A percentile compares a stretch with the other conserved stretches of the same genome.
Conservation (phyloP, 37 sponge, comb jelly and placozoan genomes). For the Haliclona indistincta region DNA sequence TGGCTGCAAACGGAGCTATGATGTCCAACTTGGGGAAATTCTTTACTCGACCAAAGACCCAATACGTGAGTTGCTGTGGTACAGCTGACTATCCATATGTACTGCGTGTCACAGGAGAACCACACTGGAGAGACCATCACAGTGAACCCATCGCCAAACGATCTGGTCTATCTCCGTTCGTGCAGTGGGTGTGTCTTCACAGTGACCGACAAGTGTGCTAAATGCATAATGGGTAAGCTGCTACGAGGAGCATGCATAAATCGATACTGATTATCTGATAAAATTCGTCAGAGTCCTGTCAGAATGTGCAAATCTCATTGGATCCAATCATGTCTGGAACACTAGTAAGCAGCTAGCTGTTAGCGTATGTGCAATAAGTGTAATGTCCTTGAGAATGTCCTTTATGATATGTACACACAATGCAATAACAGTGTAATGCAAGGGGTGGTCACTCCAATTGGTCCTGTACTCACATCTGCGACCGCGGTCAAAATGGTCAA, state of each 20-base stretch:
- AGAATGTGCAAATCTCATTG: slow-evolving; percentile 50
- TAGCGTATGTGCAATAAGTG: too few species aligned
- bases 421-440: too few species aligned
- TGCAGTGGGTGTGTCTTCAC: slow-evolving; percentile 46
- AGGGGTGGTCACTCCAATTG: too few species aligned
- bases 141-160: slow-evolving; percentile 29
- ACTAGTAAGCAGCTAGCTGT: slow-evolving; percentile 17
- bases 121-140: slow-evolving; percentile 28
- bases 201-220: slow-evolving; percentile 39
- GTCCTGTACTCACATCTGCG: too few species aligned
- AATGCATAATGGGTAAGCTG: slow-evolving; percentile 67
- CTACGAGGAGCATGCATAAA: background rate
- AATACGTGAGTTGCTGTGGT: background rate
- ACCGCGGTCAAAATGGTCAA: too few species aligned
- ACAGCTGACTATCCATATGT: background rate
- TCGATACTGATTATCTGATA: background rate
- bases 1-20: background rate
- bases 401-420: too few species aligned
- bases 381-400: too few species aligned
- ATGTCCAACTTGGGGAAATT: background rate
- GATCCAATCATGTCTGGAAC: slow-evolving; percentile 53
- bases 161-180: slow-evolving; percentile 52
- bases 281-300: slow-evolving; percentile 32
- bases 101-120: slow-evolving; percentile 6
- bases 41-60: background rate